A percentile compares a stretch with the other conserved stretches of the same genome.
phyloP scores from a whole-genome alignment of 2,113 vertebrate genomes.

The mouse (Mus musculus) region GRCm39 chr19:22834501-22835000 shows the following conservation, averaged over 20 bases:
- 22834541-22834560: background rate
- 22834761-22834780: background rate
- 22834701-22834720: background rate
- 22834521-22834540: conserved; percentile 55
- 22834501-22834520: background rate
- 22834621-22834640: background rate
- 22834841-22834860: background rate
- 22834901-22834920: background rate
- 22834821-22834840: background rate
- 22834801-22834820: background rate
- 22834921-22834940: background rate
- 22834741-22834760: background rate
- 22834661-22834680: background rate
- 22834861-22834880: background rate
- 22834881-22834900: background rate
- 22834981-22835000: too few relatives aligned
- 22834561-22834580: background rate
- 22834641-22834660: background rate
- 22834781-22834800: background rate
- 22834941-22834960: background rate
- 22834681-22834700: background rate
- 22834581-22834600: background rate
- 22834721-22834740: background rate
- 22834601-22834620: background rate
- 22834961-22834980: background rate